These are phyloP conservation scores for Drosophila anomalata DNA, from an alignment of 2,888 invertebrate genomes.

Conservation along the genomic window DNA sequence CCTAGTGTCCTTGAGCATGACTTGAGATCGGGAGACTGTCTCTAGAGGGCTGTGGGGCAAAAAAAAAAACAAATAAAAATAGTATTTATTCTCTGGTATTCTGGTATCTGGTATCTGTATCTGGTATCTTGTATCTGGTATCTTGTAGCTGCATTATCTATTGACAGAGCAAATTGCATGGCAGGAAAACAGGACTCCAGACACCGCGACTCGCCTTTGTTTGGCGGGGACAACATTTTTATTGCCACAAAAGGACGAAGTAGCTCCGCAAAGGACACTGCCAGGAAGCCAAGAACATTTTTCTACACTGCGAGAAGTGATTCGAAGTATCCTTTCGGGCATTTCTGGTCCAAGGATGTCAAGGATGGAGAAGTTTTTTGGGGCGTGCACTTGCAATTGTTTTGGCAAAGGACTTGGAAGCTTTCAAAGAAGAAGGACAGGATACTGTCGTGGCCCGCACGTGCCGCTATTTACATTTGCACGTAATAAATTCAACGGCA, in stretches of 20 bases:
- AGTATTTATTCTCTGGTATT: background rate
- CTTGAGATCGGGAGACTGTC: constrained; percentile 18
- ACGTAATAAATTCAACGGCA: constrained; percentile 78
- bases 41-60: background rate
- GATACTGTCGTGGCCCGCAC: constrained; percentile 51
- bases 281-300: constrained; percentile 1
- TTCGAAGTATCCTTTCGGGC: background rate
- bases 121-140: constrained; percentile 44
- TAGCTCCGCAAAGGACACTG: constrained; percentile 20
- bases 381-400: constrained; percentile 41
- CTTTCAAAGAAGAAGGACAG: constrained; percentile 14
- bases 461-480: constrained; percentile 82
- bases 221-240: constrained; percentile 68
- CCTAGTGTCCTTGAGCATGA: constrained; percentile 53
- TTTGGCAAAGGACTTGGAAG: constrained; percentile 32
- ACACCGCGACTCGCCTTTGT: constrained; percentile 58
- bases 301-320: background rate
- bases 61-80: background rate
- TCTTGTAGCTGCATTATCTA: constrained; percentile 68
- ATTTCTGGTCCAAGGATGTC: background rate
- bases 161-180: constrained; percentile 61
- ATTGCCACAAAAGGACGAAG: constrained; percentile 51
- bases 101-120: constrained; percentile 13
- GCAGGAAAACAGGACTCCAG: background rate
- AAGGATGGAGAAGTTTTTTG: background rate